Conservation (phyloP, 2,797 vertebrate species). For the Lepus townsendii region DNA sequence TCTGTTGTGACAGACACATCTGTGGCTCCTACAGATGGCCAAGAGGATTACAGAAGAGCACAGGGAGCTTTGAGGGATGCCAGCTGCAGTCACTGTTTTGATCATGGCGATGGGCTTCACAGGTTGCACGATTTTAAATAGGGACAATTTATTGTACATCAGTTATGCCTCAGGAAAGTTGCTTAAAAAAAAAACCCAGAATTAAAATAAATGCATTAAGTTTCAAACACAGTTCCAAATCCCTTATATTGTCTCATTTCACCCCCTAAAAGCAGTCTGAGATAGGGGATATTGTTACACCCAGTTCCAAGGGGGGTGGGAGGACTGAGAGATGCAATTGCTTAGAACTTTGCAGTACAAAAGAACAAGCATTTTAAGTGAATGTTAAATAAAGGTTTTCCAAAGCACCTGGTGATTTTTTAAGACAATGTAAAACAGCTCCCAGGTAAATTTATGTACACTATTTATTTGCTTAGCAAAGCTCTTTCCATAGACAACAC, state of each 20-base stretch:
- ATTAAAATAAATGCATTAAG: not conserved
- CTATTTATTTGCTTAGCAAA: constrained; percentile 64
- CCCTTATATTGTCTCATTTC: not conserved
- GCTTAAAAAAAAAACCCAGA: too few relatives aligned
- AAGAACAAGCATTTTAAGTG: constrained; percentile 1
- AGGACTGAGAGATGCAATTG: not conserved
- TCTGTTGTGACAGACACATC: not conserved
- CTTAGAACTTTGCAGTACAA: not conserved
- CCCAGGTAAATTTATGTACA: constrained; percentile 50
- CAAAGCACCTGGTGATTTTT: not conserved
- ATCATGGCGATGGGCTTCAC: not conserved
- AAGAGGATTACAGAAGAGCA: not conserved
- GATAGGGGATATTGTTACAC: not conserved
- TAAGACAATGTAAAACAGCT: not conserved
- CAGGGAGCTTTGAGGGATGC: not conserved
- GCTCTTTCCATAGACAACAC: constrained; percentile 50
- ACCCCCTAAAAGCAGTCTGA: not conserved
- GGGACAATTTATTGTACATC: not conserved
- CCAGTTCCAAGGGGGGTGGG: not conserved
- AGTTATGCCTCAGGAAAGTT: too few relatives aligned
- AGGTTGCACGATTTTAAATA: not conserved
- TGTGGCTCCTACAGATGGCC: not conserved
- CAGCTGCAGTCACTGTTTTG: not conserved
- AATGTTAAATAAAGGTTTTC: constrained; percentile 30
- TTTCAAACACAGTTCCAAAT: not conserved